Percentiles rank a stretch among this genome's conserved stretches.
Conservation (phyloP, 2,888 invertebrate genomes). For the Drosophila seclusa region DNA sequence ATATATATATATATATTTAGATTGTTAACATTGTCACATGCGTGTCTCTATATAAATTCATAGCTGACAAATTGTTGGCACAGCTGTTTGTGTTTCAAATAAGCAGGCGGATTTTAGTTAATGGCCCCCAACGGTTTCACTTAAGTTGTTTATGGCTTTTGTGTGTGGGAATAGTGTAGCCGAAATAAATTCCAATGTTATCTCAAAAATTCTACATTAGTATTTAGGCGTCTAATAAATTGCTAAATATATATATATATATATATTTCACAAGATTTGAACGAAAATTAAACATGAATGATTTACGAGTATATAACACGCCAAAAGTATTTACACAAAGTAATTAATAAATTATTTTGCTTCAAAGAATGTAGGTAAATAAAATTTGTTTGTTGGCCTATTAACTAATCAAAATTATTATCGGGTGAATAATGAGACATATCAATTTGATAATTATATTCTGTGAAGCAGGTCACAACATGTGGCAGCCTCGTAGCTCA, state of each 20-base stretch:
- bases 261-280: constrained; percentile 38
- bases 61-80: constrained; percentile 77
- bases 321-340: constrained; percentile 29
- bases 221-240: constrained; percentile 38
- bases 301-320: constrained; percentile 43
- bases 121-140: constrained; percentile 79
- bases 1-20: constrained; percentile 5
- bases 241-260: constrained; percentile 11
- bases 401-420: not conserved
- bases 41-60: constrained; percentile 45
- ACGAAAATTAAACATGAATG: constrained; percentile 21
- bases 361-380: constrained; percentile 23
- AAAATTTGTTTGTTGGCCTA: constrained; percentile 3
- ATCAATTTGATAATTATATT: not conserved
- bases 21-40: constrained; percentile 33
- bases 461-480: not conserved
- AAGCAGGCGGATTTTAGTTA: constrained; percentile 76
- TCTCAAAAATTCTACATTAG: constrained; percentile 25
- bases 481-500: constrained; percentile 16
- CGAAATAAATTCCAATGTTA: constrained; percentile 48
- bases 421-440: not conserved
- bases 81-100: constrained; percentile 78
- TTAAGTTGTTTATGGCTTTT: constrained; percentile 79
- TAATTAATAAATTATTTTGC: constrained; percentile 30
- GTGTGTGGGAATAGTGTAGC: constrained; percentile 48